A percentile compares a stretch with the other conserved stretches of the same genome.
Conservation (phyloP, 2,888 invertebrate species). For the Antheraea yamamai region DNA sequence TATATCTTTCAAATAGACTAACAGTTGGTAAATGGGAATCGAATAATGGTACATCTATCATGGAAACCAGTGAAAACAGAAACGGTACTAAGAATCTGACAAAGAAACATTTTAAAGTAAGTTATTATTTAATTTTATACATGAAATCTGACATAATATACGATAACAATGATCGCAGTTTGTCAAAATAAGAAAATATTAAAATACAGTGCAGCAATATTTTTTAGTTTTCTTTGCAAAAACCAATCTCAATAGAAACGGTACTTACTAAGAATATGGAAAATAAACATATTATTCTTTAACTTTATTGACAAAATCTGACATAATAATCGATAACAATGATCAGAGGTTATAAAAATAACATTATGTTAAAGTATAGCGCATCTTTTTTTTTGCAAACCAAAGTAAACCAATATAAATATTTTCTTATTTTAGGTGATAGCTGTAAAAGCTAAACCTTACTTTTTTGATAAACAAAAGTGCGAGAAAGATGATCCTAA, state of each 20-base stretch:
- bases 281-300: no score
- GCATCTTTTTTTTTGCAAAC: neutral
- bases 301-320: no score
- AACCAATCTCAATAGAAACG: no score
- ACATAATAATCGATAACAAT: no score
- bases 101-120: slow-evolving; percentile 85
- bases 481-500: slow-evolving; percentile 46
- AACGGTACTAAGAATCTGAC: slow-evolving; percentile 10
- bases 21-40: slow-evolving; percentile 67
- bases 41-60: slow-evolving; percentile 78
- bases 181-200: neutral
- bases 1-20: slow-evolving; percentile 47
- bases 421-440: slow-evolving; percentile 63
- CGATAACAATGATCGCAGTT: neutral
- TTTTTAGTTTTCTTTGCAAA: no score
- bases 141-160: neutral
- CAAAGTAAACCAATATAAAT: neutral
- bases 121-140: slow-evolving; percentile 28
- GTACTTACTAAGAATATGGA: no score
- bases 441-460: slow-evolving; percentile 87
- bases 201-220: no score
- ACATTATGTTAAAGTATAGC: no score
- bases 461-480: slow-evolving; percentile 84
- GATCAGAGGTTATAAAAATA: no score
- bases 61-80: slow-evolving; percentile 59